Evolutionary conservation across 2,888 invertebrate species (phyloP).

Genomic region (Cryptophagus acutangulus): DNA sequence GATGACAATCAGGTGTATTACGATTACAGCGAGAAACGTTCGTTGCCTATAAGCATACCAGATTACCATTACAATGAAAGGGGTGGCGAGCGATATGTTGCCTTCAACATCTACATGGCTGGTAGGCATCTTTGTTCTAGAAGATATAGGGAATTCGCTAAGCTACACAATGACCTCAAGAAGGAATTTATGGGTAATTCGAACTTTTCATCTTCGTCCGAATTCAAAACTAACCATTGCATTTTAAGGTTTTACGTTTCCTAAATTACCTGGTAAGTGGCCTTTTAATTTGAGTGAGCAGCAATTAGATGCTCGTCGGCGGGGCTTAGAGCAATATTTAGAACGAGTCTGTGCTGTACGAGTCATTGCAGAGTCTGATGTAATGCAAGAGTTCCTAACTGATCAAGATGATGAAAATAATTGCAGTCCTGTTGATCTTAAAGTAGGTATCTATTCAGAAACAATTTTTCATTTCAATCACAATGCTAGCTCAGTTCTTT

Average conservation of each 20-base stretch:
- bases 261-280: conserved; percentile 98
- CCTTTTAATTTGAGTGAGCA: conserved; percentile 96
- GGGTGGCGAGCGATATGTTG: conserved; percentile 86
- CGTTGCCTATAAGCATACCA: conserved; percentile 83
- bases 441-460: too few species aligned
- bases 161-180: conserved; percentile 80
- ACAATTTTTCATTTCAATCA: conserved; percentile 1
- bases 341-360: conserved; percentile 97
- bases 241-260: conserved; percentile 78
- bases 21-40: conserved; percentile 93
- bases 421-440: conserved; percentile 61
- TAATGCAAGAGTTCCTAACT: conserved; percentile 95
- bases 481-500: too few species aligned
- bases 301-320: conserved; percentile 88
- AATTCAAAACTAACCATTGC: neutral
- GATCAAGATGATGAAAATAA: conserved; percentile 81
- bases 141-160: conserved; percentile 92
- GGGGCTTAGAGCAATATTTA: conserved; percentile 94
- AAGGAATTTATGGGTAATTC: conserved; percentile 81
- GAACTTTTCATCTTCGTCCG: neutral
- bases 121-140: conserved; percentile 95
- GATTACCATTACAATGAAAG: conserved; percentile 89
- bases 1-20: conserved; percentile 78
- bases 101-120: conserved; percentile 98
- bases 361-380: conserved; percentile 95